Base-by-base conservation (phyloP, 92 coral and sea anemone species). In the Metridium senile region DNA sequence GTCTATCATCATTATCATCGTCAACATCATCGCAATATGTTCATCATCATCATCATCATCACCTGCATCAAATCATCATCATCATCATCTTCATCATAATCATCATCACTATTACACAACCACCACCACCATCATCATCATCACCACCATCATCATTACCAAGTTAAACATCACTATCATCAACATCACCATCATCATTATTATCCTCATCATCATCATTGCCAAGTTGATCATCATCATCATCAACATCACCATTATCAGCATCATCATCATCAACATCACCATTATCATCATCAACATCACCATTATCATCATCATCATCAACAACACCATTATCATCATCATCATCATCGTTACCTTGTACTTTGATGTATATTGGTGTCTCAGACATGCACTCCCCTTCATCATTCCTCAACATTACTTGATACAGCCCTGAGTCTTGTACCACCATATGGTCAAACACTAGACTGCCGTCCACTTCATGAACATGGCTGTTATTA, bases 361-460 rank as follows among this genome's bases (percentile, higher is more conserved):
- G 20, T 11, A 78, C 69, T 19, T 34, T 33, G 16, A 78, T 51
- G 51, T 78, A 78, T 0, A 46, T 67, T 0, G 83, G 75, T 7
- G 22, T n/a, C 25, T 29, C 68, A n/a, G 45, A 45, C n/a, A 45
- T 65, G 51, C 25, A 22, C 31, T 78, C 75, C 33, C 83, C 83
- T 0, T 56, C 83, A 21, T 31, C 31, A 20, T 82, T 63, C 17
- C 69, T 57, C 2, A 67, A 62, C 46, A 77, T 49, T 9, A 52
- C 84, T 34, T 84, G 88, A 51, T 77, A 84, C 27, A 84, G 26
- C 25, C 88, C 88, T 35, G 66, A 18, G 65, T 84, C 83, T 26
- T 30, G 25, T 9, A 30, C 17, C 11, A 26, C 23, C 17, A 43
- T 57, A 21, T 65, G 70, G 0, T 9, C 61, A 28, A 84, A 45